These are phyloP conservation scores for Onchidella celtica DNA, from an alignment of 2,888 invertebrate species.

Conservation along the genomic window DNA sequence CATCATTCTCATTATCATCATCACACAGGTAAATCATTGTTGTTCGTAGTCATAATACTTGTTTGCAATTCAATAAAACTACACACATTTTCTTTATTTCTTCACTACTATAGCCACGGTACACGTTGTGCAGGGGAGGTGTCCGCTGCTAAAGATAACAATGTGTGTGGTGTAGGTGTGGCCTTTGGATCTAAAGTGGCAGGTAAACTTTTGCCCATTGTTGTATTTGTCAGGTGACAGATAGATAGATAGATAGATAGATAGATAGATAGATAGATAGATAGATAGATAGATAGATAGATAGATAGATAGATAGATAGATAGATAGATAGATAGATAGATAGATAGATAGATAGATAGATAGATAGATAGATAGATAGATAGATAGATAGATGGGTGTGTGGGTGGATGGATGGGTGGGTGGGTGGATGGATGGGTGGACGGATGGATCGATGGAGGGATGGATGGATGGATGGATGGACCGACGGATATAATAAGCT, in stretches of 20 bases:
- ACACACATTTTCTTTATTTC: neutral
- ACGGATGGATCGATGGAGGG: neutral
- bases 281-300: neutral
- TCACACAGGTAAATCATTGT: neutral
- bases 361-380: neutral
- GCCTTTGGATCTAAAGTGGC: slow-evolving; percentile 99
- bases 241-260: neutral
- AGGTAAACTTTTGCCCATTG: too few species aligned
- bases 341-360: neutral
- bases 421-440: neutral
- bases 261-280: neutral
- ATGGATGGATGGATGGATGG: neutral
- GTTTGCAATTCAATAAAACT: too few species aligned
- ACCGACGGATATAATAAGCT: neutral
- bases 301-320: neutral
- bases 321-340: neutral
- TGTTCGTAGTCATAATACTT: neutral
- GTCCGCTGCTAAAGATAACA: slow-evolving; percentile 98
- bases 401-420: neutral
- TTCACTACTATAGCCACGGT: slow-evolving; percentile 88
- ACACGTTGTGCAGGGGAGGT: slow-evolving; percentile 99
- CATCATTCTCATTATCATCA: neutral
- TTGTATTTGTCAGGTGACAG: neutral
- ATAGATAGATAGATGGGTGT: neutral
- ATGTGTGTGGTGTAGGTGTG: slow-evolving; percentile 98